Evolutionary conservation across 2,888 invertebrate genomes (phyloP).

Genomic region (Cyaniris semiargus): DNA sequence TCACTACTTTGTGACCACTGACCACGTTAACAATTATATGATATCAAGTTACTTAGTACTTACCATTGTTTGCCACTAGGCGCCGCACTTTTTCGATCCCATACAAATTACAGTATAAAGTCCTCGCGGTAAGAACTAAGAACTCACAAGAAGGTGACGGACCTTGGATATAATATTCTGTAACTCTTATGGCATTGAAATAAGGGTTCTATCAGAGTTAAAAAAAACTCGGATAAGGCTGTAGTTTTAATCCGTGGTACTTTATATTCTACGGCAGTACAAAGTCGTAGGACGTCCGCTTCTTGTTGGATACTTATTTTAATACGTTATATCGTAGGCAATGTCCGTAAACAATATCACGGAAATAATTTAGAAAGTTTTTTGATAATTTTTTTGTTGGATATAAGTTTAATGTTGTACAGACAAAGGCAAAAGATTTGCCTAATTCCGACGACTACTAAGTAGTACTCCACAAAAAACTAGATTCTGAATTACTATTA

Average conservation of each 20-base stretch:
- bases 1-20: neutral
- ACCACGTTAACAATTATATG: neutral
- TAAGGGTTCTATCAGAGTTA: neutral
- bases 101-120: neutral
- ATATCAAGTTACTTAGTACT: neutral
- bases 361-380: neutral
- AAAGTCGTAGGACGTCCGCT: neutral
- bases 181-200: neutral
- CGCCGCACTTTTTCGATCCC: neutral
- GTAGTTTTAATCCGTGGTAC: neutral
- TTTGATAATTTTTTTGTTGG: neutral
- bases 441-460: too few species aligned
- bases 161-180: neutral
- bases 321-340: neutral
- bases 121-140: neutral
- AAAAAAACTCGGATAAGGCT: neutral
- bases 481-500: too few species aligned
- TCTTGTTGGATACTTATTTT: constrained; percentile 12
- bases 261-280: neutral
- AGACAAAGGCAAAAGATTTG: too few species aligned
- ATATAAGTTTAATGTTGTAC: too few species aligned
- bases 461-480: too few species aligned
- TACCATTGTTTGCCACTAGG: neutral
- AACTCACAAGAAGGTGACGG: neutral
- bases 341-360: neutral